A percentile compares a stretch with the other conserved stretches of the same genome.
These are phyloP conservation scores for Gnathonemus echidnorhynchus DNA, from an alignment of 2,113 vertebrate species.

Conservation along the genomic window DNA sequence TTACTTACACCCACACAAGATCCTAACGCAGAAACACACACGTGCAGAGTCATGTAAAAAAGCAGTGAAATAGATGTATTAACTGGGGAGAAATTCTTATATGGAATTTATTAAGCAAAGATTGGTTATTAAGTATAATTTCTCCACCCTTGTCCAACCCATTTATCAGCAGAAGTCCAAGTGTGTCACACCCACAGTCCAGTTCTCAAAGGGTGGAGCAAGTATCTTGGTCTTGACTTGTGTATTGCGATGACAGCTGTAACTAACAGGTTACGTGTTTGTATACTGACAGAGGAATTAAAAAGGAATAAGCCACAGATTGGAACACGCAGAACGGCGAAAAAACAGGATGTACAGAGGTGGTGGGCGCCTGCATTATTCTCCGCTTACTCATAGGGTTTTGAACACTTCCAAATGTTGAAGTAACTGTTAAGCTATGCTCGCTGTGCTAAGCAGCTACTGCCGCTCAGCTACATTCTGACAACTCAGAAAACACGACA, in stretches of 20 bases:
- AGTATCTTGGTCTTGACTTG: not conserved
- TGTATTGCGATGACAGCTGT: not conserved
- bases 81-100: not conserved
- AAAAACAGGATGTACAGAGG: slow-evolving; percentile 2
- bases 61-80: not conserved
- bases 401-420: slow-evolving; percentile 21
- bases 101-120: not conserved
- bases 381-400: slow-evolving; percentile 10
- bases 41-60: not conserved
- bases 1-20: not conserved
- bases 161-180: not conserved
- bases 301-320: not conserved
- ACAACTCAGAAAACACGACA: not conserved
- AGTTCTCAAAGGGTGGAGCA: not conserved
- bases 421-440: not conserved
- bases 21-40: not conserved
- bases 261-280: not conserved
- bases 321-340: not conserved
- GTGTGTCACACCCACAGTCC: not conserved
- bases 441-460: not conserved
- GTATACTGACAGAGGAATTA: not conserved
- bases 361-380: slow-evolving; percentile 5
- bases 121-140: not conserved
- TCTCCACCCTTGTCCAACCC: not conserved
- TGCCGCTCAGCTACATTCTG: not conserved